Evolutionary conservation across 2,888 invertebrate genomes (phyloP).

Genomic region (Pandemis corylana): DNA sequence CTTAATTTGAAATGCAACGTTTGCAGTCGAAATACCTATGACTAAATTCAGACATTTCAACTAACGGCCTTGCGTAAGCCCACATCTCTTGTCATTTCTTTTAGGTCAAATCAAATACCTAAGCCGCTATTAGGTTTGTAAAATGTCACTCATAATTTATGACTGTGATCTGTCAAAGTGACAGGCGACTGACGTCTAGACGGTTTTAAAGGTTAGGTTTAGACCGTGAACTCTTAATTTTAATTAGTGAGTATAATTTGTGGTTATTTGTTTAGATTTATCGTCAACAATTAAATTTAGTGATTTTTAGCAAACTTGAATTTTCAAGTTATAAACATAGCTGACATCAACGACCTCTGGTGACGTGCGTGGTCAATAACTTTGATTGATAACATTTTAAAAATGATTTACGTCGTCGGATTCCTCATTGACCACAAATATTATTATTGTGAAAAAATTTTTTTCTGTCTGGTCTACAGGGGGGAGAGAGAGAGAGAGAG

Average conservation of each 20-base stretch:
- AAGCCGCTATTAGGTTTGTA: neutral
- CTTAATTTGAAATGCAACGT: neutral
- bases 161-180: conserved; percentile 19
- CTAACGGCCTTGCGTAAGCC: neutral
- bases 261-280: conserved; percentile 28
- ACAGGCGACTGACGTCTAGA: conserved; percentile 23
- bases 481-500: too few species aligned
- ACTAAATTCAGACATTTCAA: neutral
- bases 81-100: conserved; percentile 5
- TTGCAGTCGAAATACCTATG: neutral
- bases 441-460: neutral
- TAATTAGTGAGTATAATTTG: conserved; percentile 13
- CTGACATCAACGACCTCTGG: neutral
- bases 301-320: conserved; percentile 2
- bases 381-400: conserved; percentile 8
- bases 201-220: conserved; percentile 8
- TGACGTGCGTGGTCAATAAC: conserved; percentile 19
- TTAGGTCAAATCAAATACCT: neutral
- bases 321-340: conserved; percentile 15
- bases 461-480: neutral
- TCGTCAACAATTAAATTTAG: conserved; percentile 5
- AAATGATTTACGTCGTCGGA: neutral
- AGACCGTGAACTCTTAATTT: conserved; percentile 20
- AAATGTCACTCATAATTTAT: conserved; percentile 12
- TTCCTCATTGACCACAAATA: neutral